Conservation (phyloP, 2,797 vertebrate genomes). For the Oryzias sinensis region DNA sequence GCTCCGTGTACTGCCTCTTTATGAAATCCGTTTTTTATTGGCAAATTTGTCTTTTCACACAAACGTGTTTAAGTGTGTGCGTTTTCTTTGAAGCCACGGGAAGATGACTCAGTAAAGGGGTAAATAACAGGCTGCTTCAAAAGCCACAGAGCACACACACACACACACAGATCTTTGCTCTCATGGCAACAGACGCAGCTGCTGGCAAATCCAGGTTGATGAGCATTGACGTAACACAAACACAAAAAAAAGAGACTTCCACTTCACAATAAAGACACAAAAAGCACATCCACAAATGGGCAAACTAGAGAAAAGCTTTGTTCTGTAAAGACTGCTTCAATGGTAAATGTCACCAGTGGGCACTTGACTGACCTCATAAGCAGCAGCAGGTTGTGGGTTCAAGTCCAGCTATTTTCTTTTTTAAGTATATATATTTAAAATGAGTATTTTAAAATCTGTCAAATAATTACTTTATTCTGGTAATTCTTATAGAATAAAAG, state of each 20-base stretch:
- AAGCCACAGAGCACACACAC: conserved; percentile 29
- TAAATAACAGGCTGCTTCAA: conserved; percentile 47
- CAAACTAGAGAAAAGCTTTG: conserved; percentile 8
- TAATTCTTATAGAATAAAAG: too few relatives aligned
- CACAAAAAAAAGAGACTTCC: conserved; percentile 8
- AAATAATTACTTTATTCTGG: too few relatives aligned
- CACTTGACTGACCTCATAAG: too few relatives aligned
- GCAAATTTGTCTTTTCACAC: not conserved
- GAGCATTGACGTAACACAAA: conserved; percentile 49
- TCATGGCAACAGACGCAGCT: conserved; percentile 71
- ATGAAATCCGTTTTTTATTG: not conserved
- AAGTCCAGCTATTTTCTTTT: too few relatives aligned
- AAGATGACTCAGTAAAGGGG: conserved; percentile 28
- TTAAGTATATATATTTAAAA: too few relatives aligned
- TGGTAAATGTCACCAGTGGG: too few relatives aligned
- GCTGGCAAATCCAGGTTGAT: conserved; percentile 30
- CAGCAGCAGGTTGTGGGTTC: too few relatives aligned
- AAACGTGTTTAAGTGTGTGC: not conserved
- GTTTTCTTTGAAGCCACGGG: conserved; percentile 34
- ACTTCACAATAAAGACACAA: conserved; percentile 4
- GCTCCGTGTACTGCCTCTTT: not conserved
- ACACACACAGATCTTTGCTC: conserved; percentile 40
- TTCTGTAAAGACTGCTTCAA: not conserved
- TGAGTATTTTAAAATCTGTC: too few relatives aligned
- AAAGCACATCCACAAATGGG: conserved; percentile 8